Conservation (phyloP, 92 coral and sea anemone genomes). For the Palythoa grandiflora region DNA sequence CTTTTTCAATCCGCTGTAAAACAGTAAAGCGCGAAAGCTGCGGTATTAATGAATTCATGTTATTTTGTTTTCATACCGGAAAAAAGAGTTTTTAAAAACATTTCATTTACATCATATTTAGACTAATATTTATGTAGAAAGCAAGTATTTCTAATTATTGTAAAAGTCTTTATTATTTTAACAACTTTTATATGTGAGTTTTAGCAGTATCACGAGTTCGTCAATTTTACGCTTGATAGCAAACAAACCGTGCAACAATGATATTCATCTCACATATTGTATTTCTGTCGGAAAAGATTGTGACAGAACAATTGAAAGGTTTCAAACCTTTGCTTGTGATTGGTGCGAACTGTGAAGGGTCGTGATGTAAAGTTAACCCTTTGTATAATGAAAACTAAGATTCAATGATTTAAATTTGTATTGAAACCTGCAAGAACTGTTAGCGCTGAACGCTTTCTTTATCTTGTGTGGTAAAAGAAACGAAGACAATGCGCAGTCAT, state of each 20-base stretch:
- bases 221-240: neutral
- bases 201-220: neutral
- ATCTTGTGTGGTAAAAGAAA: neutral
- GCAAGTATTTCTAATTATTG: too few species aligned
- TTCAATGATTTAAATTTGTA: neutral
- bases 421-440: conserved; percentile 21
- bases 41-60: too few species aligned
- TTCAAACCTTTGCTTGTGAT: conserved; percentile 15
- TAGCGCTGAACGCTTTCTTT: neutral
- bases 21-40: too few species aligned
- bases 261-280: neutral
- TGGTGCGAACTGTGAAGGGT: conserved; percentile 24
- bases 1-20: too few species aligned
- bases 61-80: too few species aligned
- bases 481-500: neutral
- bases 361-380: neutral
- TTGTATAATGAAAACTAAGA: neutral
- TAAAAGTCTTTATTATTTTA: neutral
- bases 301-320: neutral
- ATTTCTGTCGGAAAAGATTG: neutral
- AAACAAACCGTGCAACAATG: neutral
- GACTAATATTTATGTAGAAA: too few species aligned
- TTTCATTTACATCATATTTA: too few species aligned
- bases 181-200: neutral
- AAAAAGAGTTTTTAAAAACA: too few species aligned